These are phyloP conservation scores for Pygmarrhopalites habei DNA, from an alignment of 1,140 invertebrate species.

Conservation along the genomic window DNA sequence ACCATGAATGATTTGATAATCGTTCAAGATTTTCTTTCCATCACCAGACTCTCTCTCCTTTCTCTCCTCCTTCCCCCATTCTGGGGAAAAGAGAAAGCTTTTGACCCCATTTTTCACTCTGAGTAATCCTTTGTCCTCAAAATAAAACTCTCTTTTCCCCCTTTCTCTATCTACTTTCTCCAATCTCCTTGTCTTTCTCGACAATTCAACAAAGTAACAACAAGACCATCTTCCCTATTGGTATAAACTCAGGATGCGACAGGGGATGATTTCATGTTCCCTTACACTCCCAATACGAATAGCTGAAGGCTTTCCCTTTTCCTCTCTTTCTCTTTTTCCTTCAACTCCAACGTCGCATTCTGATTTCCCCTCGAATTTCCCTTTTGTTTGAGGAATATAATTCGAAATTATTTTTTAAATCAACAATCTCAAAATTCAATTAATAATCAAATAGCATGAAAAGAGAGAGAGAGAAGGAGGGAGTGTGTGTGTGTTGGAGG, in stretches of 20 bases:
- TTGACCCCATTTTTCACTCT: constrained; percentile 11
- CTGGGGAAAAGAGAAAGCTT: neutral
- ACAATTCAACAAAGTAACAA: no score
- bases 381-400: no score
- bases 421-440: no score
- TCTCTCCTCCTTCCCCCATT: neutral
- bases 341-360: neutral
- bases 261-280: neutral
- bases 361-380: no score
- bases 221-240: neutral
- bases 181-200: no score
- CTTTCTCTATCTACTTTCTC: no score
- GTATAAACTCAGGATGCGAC: neutral
- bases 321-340: neutral
- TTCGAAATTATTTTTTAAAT: no score
- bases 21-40: neutral
- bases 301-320: neutral
- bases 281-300: neutral
- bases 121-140: neutral
- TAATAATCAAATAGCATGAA: no score
- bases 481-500: no score
- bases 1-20: constrained; percentile 21
- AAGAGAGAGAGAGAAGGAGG: no score
- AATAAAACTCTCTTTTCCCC: neutral
- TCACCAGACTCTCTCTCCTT: neutral